Conservation (phyloP, 2,113 vertebrate species). For the Eudyptes chrysolophus region DNA sequence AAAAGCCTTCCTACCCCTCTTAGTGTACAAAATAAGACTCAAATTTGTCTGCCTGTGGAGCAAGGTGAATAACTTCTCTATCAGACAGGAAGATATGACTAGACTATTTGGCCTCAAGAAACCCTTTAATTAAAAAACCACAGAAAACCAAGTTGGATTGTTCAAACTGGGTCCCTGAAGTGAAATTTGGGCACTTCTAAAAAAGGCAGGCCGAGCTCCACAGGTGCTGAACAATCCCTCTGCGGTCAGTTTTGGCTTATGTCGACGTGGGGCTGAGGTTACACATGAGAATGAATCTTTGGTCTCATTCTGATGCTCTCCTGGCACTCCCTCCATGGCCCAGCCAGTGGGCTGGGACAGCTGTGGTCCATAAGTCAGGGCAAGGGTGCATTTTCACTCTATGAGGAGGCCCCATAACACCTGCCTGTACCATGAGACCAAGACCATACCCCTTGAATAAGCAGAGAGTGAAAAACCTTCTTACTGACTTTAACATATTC, state of each 20-base stretch:
- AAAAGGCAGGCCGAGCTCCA: not conserved
- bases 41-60: not conserved
- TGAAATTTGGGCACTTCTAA: not conserved
- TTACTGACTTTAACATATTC: not conserved
- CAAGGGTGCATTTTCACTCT: not conserved
- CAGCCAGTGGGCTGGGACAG: not conserved
- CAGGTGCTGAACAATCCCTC: not conserved
- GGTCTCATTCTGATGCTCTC: not conserved
- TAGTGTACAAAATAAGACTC: not conserved
- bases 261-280: not conserved
- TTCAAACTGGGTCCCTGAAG: not conserved
- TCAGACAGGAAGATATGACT: not conserved
- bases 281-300: not conserved
- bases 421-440: not conserved
- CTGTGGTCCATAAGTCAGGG: not conserved
- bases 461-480: not conserved
- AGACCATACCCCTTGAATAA: not conserved
- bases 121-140: not conserved
- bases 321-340: not conserved
- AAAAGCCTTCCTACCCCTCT: not conserved
- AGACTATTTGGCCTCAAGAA: not conserved
- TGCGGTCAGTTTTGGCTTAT: not conserved
- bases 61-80: not conserved
- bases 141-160: not conserved
- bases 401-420: rapidly evolving